These are phyloP conservation scores for Coelopa pilipes DNA, from an alignment of 2,888 invertebrate species.

Conservation along the genomic window DNA sequence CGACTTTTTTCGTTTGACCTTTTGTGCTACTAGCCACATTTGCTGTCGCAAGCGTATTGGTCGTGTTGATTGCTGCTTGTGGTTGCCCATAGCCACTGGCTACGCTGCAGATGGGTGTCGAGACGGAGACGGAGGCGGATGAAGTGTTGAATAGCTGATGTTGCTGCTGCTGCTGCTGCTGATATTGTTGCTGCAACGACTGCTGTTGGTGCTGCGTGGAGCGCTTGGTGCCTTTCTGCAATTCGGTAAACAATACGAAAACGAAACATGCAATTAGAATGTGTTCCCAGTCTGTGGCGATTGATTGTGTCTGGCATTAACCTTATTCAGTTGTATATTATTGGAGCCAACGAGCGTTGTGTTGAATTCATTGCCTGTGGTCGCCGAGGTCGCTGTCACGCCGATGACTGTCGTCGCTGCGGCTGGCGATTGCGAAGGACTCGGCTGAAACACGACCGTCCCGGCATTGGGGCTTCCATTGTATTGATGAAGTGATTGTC, in stretches of 20 bases:
- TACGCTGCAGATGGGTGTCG: constrained; percentile 53
- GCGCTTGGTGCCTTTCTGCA: constrained; percentile 63
- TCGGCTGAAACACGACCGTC: constrained; percentile 67
- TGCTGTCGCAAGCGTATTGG: constrained; percentile 66
- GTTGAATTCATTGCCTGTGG: constrained; percentile 66
- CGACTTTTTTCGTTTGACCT: constrained; percentile 66
- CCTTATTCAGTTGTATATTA: constrained; percentile 67
- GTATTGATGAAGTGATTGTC: constrained; percentile 67
- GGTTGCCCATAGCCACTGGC: constrained; percentile 64
- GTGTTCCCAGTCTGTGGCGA: too few species aligned
- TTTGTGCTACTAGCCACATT: constrained; percentile 67
- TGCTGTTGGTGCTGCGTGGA: constrained; percentile 47
- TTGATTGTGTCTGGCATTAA: background rate
- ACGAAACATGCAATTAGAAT: background rate
- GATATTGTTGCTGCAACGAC: constrained; percentile 47
- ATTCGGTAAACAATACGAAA: constrained; percentile 53
- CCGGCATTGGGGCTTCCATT: constrained; percentile 68
- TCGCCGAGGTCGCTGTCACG: constrained; percentile 44
- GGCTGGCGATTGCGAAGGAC: constrained; percentile 67
- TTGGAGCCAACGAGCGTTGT: constrained; percentile 68
- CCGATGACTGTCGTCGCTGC: constrained; percentile 66
- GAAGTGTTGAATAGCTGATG: constrained; percentile 61
- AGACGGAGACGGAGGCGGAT: constrained; percentile 39
- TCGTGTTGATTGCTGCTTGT: constrained; percentile 64
- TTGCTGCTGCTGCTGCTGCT: constrained; percentile 48